A percentile compares a stretch with the other conserved stretches of the same genome.
Evolutionary conservation across 2,113 vertebrate species (phyloP).

Genomic region (Etheostoma cragini): DNA sequence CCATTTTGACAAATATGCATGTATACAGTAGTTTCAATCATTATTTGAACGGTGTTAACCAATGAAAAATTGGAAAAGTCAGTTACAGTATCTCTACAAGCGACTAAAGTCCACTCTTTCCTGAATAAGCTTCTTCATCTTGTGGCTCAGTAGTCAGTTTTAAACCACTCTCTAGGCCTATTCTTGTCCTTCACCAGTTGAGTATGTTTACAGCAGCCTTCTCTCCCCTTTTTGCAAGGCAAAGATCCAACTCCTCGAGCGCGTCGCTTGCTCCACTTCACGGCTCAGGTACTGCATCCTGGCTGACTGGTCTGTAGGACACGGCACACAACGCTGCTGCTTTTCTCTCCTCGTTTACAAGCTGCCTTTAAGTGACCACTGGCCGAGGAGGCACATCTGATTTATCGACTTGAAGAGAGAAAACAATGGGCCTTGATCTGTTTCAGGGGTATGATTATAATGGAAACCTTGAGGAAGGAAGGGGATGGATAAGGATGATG

Average conservation of each 20-base stretch:
- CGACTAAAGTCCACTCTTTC: background rate
- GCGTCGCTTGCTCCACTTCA: constrained; percentile 70
- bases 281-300: constrained; percentile 60
- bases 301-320: constrained; percentile 54
- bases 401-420: constrained; percentile 59
- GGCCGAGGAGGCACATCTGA: constrained; percentile 52
- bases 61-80: constrained; percentile 1
- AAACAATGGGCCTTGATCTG: constrained; percentile 62
- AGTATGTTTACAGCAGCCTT: constrained; percentile 70
- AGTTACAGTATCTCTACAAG: constrained; percentile 4
- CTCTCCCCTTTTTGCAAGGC: constrained; percentile 54
- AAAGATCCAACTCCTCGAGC: constrained; percentile 72
- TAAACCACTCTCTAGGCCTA: constrained; percentile 36
- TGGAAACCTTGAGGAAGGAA: constrained; percentile 64
- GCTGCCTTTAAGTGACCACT: constrained; percentile 72
- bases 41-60: constrained; percentile 11
- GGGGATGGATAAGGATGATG: constrained; percentile 69
- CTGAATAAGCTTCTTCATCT: constrained; percentile 23
- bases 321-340: constrained; percentile 15
- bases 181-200: constrained; percentile 63
- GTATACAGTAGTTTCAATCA: constrained; percentile 18
- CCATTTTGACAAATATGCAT: constrained; percentile 22
- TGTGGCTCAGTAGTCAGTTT: constrained; percentile 29
- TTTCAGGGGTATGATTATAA: constrained; percentile 66
- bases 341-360: constrained; percentile 39